Percentiles rank a stretch among this genome's conserved stretches.
Evolutionary conservation across 2,888 invertebrate genomes (phyloP).

Genomic region (Morinoia aosen): DNA sequence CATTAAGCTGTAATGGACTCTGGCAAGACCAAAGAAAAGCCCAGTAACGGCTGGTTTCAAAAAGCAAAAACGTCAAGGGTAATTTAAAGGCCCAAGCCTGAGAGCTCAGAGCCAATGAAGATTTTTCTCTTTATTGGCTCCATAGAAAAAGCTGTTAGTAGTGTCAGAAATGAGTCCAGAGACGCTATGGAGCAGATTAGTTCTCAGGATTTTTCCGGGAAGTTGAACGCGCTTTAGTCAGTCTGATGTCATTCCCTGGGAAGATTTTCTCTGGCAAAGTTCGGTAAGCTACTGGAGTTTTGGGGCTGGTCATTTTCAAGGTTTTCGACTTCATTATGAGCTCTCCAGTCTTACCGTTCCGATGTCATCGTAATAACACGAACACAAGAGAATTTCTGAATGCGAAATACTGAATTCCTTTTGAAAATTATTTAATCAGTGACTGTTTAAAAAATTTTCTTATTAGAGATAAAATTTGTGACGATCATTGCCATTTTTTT

Average conservation of each 20-base stretch:
- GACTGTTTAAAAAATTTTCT: too few species aligned
- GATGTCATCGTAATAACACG: neutral
- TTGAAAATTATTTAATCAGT: too few species aligned
- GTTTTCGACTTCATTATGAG: neutral
- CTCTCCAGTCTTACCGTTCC: neutral
- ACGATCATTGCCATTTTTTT: too few species aligned
- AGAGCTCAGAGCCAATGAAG: neutral
- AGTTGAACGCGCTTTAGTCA: neutral
- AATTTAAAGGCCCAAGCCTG: neutral
- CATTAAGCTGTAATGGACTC: conserved; percentile 29
- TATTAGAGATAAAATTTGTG: too few species aligned
- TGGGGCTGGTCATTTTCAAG: neutral
- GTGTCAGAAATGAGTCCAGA: conserved; percentile 12
- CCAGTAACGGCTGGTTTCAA: conserved; percentile 7
- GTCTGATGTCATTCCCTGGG: neutral
- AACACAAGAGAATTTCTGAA: neutral
- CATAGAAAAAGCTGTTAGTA: conserved; percentile 1
- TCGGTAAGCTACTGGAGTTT: neutral
- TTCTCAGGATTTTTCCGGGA: neutral
- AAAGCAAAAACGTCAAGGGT: conserved; percentile 10
- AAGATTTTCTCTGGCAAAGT: neutral
- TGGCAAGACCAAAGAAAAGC: conserved; percentile 31
- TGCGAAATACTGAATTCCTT: neutral
- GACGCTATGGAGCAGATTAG: conserved; percentile 17
- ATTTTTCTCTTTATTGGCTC: neutral